A percentile compares a stretch with the other conserved stretches of the same genome.
Conservation (phyloP, 2,113 vertebrate species). For the Stomatorhinus ivindoensis region DNA sequence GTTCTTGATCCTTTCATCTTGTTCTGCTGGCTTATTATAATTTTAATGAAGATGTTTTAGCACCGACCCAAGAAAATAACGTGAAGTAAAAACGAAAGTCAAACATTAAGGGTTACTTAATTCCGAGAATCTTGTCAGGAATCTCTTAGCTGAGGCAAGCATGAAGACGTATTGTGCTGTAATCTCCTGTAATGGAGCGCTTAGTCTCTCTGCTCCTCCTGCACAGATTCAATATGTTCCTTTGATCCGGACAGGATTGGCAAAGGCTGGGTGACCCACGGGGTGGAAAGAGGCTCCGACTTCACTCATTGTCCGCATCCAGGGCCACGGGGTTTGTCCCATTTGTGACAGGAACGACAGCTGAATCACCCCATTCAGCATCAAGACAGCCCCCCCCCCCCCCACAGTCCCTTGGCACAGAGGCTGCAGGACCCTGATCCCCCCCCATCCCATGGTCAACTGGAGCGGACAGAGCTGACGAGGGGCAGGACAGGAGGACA, state of each 20-base stretch:
- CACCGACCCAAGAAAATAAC: not conserved
- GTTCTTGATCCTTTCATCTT: not conserved
- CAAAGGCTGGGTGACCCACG: constrained; percentile 30
- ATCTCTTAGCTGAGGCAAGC: not conserved
- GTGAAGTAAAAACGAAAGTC: not conserved
- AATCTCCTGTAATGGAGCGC: not conserved
- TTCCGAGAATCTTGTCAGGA: not conserved
- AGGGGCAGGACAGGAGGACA: constrained; percentile 18
- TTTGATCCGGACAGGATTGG: constrained; percentile 13
- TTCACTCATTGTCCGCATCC: constrained; percentile 38
- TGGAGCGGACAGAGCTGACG: constrained; percentile 37
- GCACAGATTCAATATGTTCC: constrained; percentile 9
- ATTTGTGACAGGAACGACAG: constrained; percentile 26
- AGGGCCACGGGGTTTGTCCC: not conserved
- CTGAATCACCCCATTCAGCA: constrained; percentile 36
- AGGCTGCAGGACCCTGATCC: constrained; percentile 57
- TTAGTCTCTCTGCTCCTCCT: not conserved
- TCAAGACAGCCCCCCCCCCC: constrained; percentile 14
- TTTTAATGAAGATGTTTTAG: not conserved
- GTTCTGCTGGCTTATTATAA: not conserved
- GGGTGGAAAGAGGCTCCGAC: constrained; percentile 30
- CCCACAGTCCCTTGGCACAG: constrained; percentile 47
- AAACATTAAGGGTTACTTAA: not conserved
- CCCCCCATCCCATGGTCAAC: constrained; percentile 41
- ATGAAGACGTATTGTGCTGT: not conserved